These are phyloP conservation scores for Tolmerus cingulatus DNA, from an alignment of 2,888 invertebrate species.

Conservation along the genomic window DNA sequence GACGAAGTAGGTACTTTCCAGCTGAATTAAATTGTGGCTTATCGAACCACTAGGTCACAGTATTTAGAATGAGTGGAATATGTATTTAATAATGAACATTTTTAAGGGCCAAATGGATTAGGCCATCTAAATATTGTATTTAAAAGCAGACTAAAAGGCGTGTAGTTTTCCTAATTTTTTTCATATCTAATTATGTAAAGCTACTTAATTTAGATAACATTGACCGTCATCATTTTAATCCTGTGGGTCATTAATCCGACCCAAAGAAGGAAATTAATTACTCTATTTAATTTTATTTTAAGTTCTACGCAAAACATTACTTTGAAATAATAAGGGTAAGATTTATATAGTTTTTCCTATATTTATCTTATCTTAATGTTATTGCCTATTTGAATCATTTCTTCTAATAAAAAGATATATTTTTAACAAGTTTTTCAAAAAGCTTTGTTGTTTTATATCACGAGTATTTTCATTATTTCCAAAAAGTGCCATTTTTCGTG, in stretches of 20 bases:
- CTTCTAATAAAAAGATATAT: too few species aligned
- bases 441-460: too few species aligned
- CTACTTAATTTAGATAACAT: background rate
- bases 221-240: background rate
- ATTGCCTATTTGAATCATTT: too few species aligned
- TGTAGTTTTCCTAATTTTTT: background rate
- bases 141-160: background rate
- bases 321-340: too few species aligned
- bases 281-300: too few species aligned
- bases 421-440: too few species aligned
- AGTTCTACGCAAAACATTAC: too few species aligned
- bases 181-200: background rate
- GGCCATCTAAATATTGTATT: background rate
- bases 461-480: too few species aligned
- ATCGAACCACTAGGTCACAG: background rate
- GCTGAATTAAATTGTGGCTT: background rate
- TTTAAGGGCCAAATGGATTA: background rate
- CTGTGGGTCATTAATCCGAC: background rate
- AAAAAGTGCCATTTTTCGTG: too few species aligned
- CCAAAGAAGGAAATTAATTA: background rate
- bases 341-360: too few species aligned
- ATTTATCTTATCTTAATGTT: too few species aligned
- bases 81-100: background rate
- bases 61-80: background rate
- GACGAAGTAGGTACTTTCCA: background rate